Evolutionary conservation across 2,888 invertebrate genomes (phyloP), one percentile per base, ranked within the genome.

Genomic region (Ctena decussata): DNA sequence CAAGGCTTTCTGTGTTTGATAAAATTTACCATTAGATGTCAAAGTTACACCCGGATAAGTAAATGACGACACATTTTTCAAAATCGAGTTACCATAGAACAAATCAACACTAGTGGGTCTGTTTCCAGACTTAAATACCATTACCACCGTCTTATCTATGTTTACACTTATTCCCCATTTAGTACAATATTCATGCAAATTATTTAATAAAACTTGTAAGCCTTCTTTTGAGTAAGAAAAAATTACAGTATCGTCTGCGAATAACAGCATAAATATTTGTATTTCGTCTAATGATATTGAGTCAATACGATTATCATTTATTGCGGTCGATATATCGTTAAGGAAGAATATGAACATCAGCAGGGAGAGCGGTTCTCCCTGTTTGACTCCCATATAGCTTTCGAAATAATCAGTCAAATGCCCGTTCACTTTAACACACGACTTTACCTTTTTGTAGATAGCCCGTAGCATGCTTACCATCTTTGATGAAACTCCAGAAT

Each of bases 301-400:
- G 49, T 46, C 49, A 18, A 46, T 18, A 46, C 49, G 18, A 18
- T 46, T 46, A 46, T 18, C 18, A 46, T 18, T n/a, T 30, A 82
- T 24, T 49, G 79, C 44, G 69, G 21, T 8, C 6, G 18, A 27
- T 41, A 72, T 72, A 39, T 72, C 21, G 46, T 46, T 18, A 27
- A 73, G 60, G 30, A 73, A 57, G 73, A 79, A 53, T 35, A 75
- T 21, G 57, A 75, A 75, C 32, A 75, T 30, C 30, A 75, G 21
- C 24, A 72, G 79, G 37, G 70, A 79, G 18, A 79, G 24, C 2
- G 79, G 72, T 24, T 79, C 79, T 18, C 72, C 39, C 39, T 49
- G 72, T 30, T 78, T 75, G 2, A 78, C 78, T 1, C 72, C 71
- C 21, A 78, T 49, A 32, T 30, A 49, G 32, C 46, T 79, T 21